phyloP scores from a whole-genome alignment of 2,113 vertebrate genomes.

The Oreotrochilus melanogaster region DNA sequence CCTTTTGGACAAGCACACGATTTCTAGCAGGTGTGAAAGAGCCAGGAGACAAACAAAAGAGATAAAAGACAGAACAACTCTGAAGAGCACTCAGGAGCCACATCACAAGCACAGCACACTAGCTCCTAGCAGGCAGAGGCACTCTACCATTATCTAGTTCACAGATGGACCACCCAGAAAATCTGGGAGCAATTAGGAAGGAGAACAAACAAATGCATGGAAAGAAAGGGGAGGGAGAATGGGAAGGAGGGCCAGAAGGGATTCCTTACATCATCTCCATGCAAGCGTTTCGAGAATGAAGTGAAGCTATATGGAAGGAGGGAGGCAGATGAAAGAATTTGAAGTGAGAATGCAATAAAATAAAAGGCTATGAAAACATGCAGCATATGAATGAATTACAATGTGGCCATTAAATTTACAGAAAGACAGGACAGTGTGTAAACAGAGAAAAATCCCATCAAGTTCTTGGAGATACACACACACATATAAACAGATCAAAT shows the following conservation, averaged over 20 bases:
- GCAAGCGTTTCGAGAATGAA: conserved; percentile 78
- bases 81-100: conserved; percentile 69
- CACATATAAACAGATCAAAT: background rate
- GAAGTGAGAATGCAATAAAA: conserved; percentile 44
- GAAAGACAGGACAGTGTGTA: conserved; percentile 7
- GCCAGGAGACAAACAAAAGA: conserved; percentile 68
- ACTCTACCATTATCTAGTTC: conserved; percentile 75
- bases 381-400: conserved; percentile 13
- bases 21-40: conserved; percentile 77
- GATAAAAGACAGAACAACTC: conserved; percentile 64
- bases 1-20: background rate
- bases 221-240: conserved; percentile 28
- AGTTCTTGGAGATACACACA: background rate
- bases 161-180: conserved; percentile 83
- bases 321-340: conserved; percentile 73
- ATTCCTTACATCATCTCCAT: conserved; percentile 79
- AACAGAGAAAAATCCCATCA: conserved; percentile 17
- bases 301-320: conserved; percentile 73
- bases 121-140: conserved; percentile 62
- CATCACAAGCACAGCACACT: conserved; percentile 65
- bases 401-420: background rate
- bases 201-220: conserved; percentile 67
- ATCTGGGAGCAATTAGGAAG: conserved; percentile 75
- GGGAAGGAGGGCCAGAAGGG: conserved; percentile 49
- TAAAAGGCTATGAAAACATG: conserved; percentile 43